Percentiles rank a stretch among this genome's conserved stretches.
phyloP scores from a whole-genome alignment of 2,888 invertebrate genomes.

The Eueremaeus valkanovi region DNA sequence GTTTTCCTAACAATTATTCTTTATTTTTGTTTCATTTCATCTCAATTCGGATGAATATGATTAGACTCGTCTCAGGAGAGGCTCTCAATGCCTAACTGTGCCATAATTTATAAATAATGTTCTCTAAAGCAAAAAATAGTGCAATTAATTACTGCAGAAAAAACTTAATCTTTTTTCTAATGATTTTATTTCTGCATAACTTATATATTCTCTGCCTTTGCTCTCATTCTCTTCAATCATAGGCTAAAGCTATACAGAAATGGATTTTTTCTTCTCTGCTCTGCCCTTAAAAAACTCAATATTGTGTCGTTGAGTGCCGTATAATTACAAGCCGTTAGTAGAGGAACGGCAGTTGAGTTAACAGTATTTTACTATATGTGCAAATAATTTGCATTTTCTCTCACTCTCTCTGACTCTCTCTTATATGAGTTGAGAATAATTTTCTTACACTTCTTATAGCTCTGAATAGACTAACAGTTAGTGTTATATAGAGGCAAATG shows the following conservation, averaged over 20 bases:
- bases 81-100: not conserved
- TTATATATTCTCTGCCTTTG: not conserved
- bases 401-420: not conserved
- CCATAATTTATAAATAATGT: constrained; percentile 33
- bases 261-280: not conserved
- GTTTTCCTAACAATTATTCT: not conserved
- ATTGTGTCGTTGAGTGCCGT: constrained; percentile 17
- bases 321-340: constrained; percentile 8
- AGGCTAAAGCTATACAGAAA: not conserved
- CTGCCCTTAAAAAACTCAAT: constrained; percentile 11
- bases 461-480: not conserved
- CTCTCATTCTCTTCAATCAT: not conserved
- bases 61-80: not conserved
- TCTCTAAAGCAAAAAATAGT: constrained; percentile 29
- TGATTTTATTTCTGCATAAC: constrained; percentile 6
- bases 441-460: not conserved
- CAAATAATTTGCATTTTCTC: constrained; percentile 26
- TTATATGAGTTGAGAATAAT: too few relatives aligned
- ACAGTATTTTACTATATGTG: not conserved
- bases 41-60: constrained; percentile 14
- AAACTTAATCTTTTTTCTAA: constrained; percentile 30
- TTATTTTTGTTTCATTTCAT: not conserved
- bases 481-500: not conserved
- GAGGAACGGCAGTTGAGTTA: not conserved
- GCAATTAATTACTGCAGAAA: constrained; percentile 20